phyloP scores from a whole-genome alignment of 1,140 invertebrate species.

The Pogonus chalceus region DNA sequence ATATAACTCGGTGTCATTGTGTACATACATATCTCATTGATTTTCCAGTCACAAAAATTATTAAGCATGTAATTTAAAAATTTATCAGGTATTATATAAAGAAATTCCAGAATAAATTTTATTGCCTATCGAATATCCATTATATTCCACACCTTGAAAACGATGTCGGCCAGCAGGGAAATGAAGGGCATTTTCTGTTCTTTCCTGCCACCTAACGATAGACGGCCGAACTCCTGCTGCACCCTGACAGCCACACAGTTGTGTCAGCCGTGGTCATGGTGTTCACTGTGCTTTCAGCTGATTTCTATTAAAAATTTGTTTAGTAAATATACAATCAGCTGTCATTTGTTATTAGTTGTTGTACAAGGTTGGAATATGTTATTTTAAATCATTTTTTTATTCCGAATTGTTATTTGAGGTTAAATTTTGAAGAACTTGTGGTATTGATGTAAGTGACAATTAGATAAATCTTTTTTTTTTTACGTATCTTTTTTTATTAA shows the following conservation, averaged over 20 bases:
- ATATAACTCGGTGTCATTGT: too few relatives aligned
- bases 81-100: neutral
- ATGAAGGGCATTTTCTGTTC: neutral
- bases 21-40: too few relatives aligned
- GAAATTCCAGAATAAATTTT: neutral
- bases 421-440: too few relatives aligned
- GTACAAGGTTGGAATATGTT: too few relatives aligned
- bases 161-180: too few relatives aligned
- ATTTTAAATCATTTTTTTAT: too few relatives aligned
- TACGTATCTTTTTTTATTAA: too few relatives aligned
- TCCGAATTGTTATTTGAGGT: too few relatives aligned
- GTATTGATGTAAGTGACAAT: too few relatives aligned
- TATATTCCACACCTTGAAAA: neutral
- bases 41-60: too few relatives aligned
- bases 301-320: neutral
- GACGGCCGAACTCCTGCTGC: neutral
- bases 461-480: too few relatives aligned
- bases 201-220: neutral
- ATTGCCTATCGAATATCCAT: conserved; percentile 2
- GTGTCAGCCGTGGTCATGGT: neutral
- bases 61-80: neutral
- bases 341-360: neutral
- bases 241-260: neutral
- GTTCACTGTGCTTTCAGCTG: neutral
- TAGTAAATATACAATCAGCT: neutral